Base-by-base conservation (phyloP, 2,113 vertebrate species). In the Cyprinus carpio region DNA sequence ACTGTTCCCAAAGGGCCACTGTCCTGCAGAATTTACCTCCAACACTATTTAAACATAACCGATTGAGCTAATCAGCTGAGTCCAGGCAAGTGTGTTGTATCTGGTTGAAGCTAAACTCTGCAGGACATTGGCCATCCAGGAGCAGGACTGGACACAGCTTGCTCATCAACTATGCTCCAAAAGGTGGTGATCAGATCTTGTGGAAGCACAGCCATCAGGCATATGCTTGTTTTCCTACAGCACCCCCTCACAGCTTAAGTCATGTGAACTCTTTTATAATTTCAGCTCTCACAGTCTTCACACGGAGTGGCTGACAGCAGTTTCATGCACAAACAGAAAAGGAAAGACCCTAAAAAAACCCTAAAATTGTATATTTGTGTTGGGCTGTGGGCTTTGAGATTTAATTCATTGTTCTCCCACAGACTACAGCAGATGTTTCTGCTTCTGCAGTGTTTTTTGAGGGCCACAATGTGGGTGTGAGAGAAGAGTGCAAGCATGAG, bases 401-500 rank as follows among this genome's bases (percentile, higher is more conserved):
- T 29, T 85, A 80, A 40, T 65, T 79, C 46, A 79, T 34, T 29
- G 71, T 82, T 88, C 79, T 87, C 79, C 54, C 85, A 86, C 82
- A 82, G 62, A 69, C 67, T 2, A 12, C 37, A 16, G 20, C 82
- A 71, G 65, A 82, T 75, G 75, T 88, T 88, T 85, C 65, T 74
- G 83, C 87, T 86, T 88, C 78, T 72, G 34, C 72, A 56, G 60
- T 62, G 60, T 80, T 79, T 65, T 71, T 51, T 67, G 71, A 60
- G 76, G 29, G 6, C 13, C 75, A 79, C 51, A 81, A 76, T 62
- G 54, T 72, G 71, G 34, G 49, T 23, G 77, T 56, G 18, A 56
- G 2, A 56, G 54, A 71, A 51, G 62, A 81, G 58, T 25, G 76
- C 34, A 25, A 81, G 65, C 15, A 43, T 79, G 82, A 87, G 43